These are phyloP conservation scores for Fulmarus glacialis DNA, from an alignment of 2,113 vertebrate genomes.

Conservation along the genomic window DNA sequence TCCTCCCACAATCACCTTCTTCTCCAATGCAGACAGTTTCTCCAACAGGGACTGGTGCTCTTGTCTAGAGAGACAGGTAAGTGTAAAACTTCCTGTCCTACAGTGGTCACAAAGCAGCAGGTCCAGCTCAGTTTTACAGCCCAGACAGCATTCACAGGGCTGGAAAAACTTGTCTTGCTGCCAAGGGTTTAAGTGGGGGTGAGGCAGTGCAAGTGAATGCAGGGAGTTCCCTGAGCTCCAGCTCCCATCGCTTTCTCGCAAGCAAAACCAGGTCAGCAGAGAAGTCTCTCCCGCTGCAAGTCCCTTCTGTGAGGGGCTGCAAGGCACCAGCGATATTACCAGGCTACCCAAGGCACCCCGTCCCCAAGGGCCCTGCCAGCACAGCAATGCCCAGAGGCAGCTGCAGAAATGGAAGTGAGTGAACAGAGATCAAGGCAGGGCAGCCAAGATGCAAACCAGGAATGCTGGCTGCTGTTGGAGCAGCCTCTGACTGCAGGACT, in stretches of 20 bases:
- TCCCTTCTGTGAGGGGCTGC: not conserved
- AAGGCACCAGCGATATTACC: not conserved
- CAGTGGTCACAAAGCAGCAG: not conserved
- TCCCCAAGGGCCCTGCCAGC: not conserved
- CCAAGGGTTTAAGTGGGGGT: not conserved
- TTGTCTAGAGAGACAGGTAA: slow-evolving; percentile 78
- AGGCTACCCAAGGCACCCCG: not conserved
- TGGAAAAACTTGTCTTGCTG: slow-evolving; percentile 15
- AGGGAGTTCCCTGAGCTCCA: not conserved
- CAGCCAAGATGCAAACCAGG: not conserved
- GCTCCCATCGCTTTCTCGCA: not conserved
- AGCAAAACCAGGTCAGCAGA: not conserved
- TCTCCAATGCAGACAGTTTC: slow-evolving; percentile 92
- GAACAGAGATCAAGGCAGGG: not conserved
- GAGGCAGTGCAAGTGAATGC: not conserved
- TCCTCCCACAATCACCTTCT: slow-evolving; percentile 97
- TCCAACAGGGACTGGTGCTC: slow-evolving; percentile 94
- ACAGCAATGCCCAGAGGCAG: not conserved
- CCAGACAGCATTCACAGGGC: not conserved
- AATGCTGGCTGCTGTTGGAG: not conserved
- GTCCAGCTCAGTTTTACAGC: not conserved
- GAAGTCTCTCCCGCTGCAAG: not conserved
- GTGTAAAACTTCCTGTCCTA: not conserved
- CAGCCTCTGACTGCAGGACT: not conserved
- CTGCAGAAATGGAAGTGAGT: not conserved